Conservation (phyloP, 2,113 vertebrate genomes). For the Nothobranchius kuhntae region DNA sequence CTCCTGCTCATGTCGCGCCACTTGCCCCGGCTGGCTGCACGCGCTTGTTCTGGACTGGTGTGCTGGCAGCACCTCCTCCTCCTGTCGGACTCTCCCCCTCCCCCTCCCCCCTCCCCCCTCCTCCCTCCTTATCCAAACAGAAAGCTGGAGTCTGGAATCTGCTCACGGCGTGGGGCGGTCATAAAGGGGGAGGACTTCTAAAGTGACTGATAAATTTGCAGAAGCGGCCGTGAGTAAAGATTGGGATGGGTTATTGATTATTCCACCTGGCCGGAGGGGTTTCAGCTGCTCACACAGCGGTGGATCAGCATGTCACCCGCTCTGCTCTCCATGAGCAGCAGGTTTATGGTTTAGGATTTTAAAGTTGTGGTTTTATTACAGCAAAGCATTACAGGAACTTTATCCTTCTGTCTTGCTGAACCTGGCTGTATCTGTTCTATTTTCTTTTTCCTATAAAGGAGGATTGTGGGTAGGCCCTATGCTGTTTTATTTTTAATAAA, state of each 20-base stretch:
- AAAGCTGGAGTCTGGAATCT: neutral
- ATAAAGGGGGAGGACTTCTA: neutral
- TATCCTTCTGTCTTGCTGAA: no score
- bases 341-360: no score
- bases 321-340: neutral
- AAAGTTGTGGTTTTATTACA: no score
- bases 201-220: neutral
- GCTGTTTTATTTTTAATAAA: no score
- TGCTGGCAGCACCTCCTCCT: conserved; percentile 11
- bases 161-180: no score
- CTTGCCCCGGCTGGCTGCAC: conserved; percentile 10
- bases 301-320: conserved; percentile 30
- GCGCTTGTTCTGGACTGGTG: conserved; percentile 30
- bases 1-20: conserved; percentile 9
- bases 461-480: no score
- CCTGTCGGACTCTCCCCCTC: conserved; percentile 11
- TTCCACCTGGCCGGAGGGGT: conserved; percentile 6
- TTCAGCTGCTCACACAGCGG: conserved; percentile 16
- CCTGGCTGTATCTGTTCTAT: no score
- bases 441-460: no score
- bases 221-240: neutral
- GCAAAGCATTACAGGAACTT: no score
- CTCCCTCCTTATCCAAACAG: neutral
- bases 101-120: neutral
- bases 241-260: conserved; percentile 25